Evolutionary conservation across 1,140 invertebrate genomes (phyloP).

Genomic region (Bombus sylvicola): DNA sequence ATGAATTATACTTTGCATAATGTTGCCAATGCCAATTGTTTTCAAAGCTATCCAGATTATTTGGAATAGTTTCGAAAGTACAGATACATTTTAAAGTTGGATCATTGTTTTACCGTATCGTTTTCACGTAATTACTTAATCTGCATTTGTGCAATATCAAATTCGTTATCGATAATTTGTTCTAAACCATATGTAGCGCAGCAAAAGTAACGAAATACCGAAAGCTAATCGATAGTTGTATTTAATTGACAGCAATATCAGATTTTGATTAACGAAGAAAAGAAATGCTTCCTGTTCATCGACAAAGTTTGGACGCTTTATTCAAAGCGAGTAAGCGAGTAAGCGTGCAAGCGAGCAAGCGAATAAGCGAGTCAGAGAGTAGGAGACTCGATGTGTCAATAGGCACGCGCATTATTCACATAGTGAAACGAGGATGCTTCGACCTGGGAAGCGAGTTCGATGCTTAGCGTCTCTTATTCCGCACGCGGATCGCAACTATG

Average conservation of each 20-base stretch:
- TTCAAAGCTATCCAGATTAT: too few relatives aligned
- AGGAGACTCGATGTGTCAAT: conserved; percentile 45
- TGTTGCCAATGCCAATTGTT: too few relatives aligned
- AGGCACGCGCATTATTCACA: conserved; percentile 63
- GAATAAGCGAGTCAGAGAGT: conserved; percentile 9
- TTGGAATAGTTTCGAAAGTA: too few relatives aligned
- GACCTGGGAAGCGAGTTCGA: conserved; percentile 33
- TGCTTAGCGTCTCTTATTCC: conserved; percentile 47
- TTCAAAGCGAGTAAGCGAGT: not conserved
- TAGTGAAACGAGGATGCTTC: conserved; percentile 34
- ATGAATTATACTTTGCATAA: too few relatives aligned
- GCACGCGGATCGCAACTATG: conserved; percentile 13
- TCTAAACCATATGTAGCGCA: not conserved
- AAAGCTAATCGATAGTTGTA: not conserved
- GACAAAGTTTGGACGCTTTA: conserved; percentile 35
- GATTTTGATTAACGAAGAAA: conserved; percentile 10
- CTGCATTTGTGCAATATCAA: too few relatives aligned
- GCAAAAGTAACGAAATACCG: not conserved
- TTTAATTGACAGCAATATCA: conserved; percentile 20
- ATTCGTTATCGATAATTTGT: too few relatives aligned
- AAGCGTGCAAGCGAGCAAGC: too few relatives aligned
- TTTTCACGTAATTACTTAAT: too few relatives aligned
- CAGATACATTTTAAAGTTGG: too few relatives aligned
- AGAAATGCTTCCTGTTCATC: conserved; percentile 56
- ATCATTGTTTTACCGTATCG: too few relatives aligned